Percentiles rank a stretch among this genome's conserved stretches.
Evolutionary conservation across 2,888 invertebrate species (phyloP).

Genomic region (Liposcelis brunnea): DNA sequence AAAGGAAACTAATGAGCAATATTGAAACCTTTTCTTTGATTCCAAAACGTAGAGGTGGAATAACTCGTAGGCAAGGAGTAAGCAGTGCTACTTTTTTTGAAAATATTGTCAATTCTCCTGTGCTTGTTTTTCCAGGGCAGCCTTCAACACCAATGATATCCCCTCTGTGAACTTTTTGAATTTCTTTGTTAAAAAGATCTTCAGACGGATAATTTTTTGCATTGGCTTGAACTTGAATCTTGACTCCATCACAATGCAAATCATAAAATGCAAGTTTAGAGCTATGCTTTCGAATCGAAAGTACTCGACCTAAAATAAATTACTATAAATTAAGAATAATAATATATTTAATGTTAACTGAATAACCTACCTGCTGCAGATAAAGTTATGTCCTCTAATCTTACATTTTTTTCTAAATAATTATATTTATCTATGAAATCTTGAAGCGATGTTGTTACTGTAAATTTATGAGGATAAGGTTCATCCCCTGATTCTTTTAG

Average conservation of each 20-base stretch:
- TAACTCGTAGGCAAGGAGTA: slow-evolving; percentile 93
- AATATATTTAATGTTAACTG: not conserved
- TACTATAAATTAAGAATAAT: not conserved
- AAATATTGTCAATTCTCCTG: slow-evolving; percentile 90
- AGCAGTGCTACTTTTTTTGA: slow-evolving; percentile 69
- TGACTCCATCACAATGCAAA: slow-evolving; percentile 84
- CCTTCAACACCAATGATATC: slow-evolving; percentile 85
- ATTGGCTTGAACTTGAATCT: slow-evolving; percentile 94
- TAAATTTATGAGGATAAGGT: slow-evolving; percentile 96
- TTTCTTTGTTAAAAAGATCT: slow-evolving; percentile 56
- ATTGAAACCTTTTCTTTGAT: slow-evolving; percentile 80
- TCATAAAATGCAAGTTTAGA: slow-evolving; percentile 94
- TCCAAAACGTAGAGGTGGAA: slow-evolving; percentile 94
- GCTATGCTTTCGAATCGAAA: slow-evolving; percentile 85
- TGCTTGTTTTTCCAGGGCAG: slow-evolving; percentile 85
- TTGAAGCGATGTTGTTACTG: slow-evolving; percentile 73
- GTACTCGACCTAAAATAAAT: slow-evolving; percentile 44
- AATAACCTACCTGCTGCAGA: slow-evolving; percentile 54
- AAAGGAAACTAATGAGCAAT: too few relatives aligned
- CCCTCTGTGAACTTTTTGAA: slow-evolving; percentile 73
- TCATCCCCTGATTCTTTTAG: slow-evolving; percentile 56
- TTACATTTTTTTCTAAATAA: slow-evolving; percentile 52
- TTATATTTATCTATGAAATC: slow-evolving; percentile 75
- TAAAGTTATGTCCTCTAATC: slow-evolving; percentile 44
- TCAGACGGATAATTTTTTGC: slow-evolving; percentile 60